Evolutionary conservation across 2,113 vertebrate genomes (phyloP).

Genomic region (Gallinago undulata): DNA sequence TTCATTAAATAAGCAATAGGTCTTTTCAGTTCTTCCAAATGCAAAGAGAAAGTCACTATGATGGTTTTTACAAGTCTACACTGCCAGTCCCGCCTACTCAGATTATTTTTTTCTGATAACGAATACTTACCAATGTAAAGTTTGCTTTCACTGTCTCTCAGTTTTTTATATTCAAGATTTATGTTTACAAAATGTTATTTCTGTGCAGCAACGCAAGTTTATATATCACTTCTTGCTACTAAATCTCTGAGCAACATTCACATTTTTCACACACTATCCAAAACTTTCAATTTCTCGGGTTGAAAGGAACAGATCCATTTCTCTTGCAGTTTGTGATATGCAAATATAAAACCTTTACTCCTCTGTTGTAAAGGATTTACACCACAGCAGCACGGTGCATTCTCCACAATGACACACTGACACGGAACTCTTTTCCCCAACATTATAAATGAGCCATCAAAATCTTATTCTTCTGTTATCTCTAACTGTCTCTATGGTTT

Average conservation of each 20-base stretch:
- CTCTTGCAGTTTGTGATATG: neutral
- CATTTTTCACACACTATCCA: neutral
- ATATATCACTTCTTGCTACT: slow-evolving; percentile 39
- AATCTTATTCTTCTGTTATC: slow-evolving; percentile 10
- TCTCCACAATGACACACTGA: neutral
- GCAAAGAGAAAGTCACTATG: neutral
- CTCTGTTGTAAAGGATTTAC: neutral
- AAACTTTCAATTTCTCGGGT: slow-evolving; percentile 39
- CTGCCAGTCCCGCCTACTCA: neutral
- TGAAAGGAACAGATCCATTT: slow-evolving; percentile 12
- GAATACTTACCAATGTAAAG: slow-evolving; percentile 7
- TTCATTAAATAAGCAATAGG: neutral
- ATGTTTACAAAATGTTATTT: slow-evolving; percentile 39
- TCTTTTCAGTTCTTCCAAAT: slow-evolving; percentile 12
- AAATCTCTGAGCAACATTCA: slow-evolving; percentile 37
- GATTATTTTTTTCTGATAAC: slow-evolving; percentile 22
- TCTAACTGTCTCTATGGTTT: slow-evolving; percentile 32
- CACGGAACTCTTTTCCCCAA: neutral
- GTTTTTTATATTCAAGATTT: slow-evolving; percentile 21
- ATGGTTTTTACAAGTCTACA: slow-evolving; percentile 1
- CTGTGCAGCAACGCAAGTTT: slow-evolving; percentile 6
- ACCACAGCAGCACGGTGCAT: neutral
- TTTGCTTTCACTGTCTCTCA: slow-evolving; percentile 39
- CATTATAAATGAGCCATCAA: slow-evolving; percentile 27
- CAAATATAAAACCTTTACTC: neutral